Evolutionary conservation across 2,888 invertebrate species (phyloP).

Genomic region (Lycaena phlaeas): DNA sequence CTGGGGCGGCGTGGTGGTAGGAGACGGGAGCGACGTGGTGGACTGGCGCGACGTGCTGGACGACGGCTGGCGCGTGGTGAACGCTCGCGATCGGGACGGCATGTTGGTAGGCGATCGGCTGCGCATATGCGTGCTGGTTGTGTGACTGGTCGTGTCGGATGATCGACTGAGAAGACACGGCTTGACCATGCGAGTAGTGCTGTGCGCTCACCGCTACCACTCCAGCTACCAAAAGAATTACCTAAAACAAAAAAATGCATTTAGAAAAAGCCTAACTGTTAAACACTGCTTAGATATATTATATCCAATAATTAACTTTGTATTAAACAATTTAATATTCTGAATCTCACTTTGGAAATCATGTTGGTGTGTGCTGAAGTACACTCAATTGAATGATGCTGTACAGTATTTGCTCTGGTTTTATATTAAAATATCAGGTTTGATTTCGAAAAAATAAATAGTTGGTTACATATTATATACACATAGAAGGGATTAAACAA

Average conservation of each 20-base stretch:
- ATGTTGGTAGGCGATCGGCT: constrained; percentile 8
- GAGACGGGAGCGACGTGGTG: constrained; percentile 10
- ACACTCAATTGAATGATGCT: constrained; percentile 6
- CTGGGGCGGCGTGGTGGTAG: constrained; percentile 4
- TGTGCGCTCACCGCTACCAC: constrained; percentile 28
- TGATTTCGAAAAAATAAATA: too few relatives aligned
- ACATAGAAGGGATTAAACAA: too few relatives aligned
- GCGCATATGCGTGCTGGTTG: constrained; percentile 16
- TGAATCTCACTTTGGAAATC: constrained; percentile 29
- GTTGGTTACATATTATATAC: too few relatives aligned
- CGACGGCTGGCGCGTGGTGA: constrained; percentile 26
- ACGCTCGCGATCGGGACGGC: constrained; percentile 5
- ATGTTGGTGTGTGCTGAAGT: not conserved
- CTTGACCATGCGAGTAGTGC: constrained; percentile 23
- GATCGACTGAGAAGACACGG: constrained; percentile 22
- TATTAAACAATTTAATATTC: not conserved
- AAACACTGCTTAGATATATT: too few relatives aligned
- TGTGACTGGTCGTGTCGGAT: constrained; percentile 19
- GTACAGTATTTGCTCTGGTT: not conserved
- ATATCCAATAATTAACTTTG: too few relatives aligned
- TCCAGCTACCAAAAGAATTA: constrained; percentile 17
- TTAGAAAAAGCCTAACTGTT: too few relatives aligned
- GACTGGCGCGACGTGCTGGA: constrained; percentile 11
- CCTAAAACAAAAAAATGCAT: constrained; percentile 10
- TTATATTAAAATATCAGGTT: too few relatives aligned